Evolutionary conservation across 2,797 vertebrate genomes (phyloP).

Genomic region (Aotus griseimembra): DNA sequence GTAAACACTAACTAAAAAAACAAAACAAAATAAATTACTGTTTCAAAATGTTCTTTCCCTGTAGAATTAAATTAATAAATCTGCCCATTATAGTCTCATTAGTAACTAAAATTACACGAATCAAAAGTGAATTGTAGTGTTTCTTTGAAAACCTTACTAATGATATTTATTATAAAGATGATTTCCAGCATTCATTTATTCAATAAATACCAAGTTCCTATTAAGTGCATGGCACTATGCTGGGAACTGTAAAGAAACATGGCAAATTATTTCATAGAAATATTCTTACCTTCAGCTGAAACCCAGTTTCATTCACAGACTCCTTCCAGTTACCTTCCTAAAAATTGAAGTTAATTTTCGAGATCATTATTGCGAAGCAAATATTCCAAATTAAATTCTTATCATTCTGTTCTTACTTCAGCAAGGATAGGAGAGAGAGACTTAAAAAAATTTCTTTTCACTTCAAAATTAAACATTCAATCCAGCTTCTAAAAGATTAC

Average conservation of each 20-base stretch:
- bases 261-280: neutral
- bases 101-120: conserved; percentile 47
- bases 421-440: neutral
- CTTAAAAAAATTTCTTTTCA: conserved; percentile 36
- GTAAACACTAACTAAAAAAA: neutral
- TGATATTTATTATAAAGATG: conserved; percentile 7
- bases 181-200: conserved; percentile 21
- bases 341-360: conserved; percentile 77
- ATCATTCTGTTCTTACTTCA: conserved; percentile 22
- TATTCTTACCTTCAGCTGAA: conserved; percentile 94
- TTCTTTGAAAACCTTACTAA: conserved; percentile 32
- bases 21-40: neutral
- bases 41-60: conserved; percentile 21
- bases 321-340: conserved; percentile 97
- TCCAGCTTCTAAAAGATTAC: conserved; percentile 26
- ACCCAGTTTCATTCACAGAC: conserved; percentile 94
- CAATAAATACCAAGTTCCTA: neutral
- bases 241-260: neutral
- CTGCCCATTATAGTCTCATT: neutral
- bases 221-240: neutral
- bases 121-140: conserved; percentile 16
- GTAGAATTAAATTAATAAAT: conserved; percentile 44
- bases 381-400: conserved; percentile 25
- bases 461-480: conserved; percentile 50
- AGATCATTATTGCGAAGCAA: conserved; percentile 52